Evolutionary conservation across 2,797 vertebrate genomes (phyloP).

Genomic region (Diceros bicornis): DNA sequence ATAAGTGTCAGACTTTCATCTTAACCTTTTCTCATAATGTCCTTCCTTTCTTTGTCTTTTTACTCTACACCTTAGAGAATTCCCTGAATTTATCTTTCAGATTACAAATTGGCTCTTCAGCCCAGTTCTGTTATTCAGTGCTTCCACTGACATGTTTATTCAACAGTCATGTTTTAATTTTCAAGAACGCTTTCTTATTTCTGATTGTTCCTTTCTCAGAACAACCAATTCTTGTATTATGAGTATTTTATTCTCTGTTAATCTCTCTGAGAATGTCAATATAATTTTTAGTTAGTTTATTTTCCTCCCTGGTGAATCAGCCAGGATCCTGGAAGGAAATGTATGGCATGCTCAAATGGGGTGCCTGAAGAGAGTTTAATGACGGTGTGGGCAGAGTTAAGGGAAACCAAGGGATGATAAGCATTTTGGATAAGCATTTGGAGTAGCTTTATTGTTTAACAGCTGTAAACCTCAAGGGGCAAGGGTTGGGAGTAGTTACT

Average conservation of each 20-base stretch:
- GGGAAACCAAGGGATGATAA: neutral
- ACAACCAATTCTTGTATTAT: conserved; percentile 34
- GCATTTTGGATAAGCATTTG: conserved; percentile 13
- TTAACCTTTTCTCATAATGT: conserved; percentile 6
- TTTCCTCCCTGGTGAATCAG: conserved; percentile 40
- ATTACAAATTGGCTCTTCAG: conserved; percentile 38
- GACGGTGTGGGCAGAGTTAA: neutral
- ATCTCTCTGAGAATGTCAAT: conserved; percentile 15
- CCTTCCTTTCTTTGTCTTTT: neutral
- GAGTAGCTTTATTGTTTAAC: neutral
- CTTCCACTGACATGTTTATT: conserved; percentile 15
- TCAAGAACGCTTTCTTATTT: conserved; percentile 55
- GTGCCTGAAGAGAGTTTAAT: conserved; percentile 10
- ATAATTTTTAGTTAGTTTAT: conserved; percentile 65
- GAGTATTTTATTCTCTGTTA: conserved; percentile 57
- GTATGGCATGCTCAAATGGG: neutral
- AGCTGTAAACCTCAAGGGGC: neutral
- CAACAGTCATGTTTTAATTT: neutral
- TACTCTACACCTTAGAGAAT: neutral
- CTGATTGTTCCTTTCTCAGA: conserved; percentile 61
- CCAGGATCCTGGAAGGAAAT: conserved; percentile 42
- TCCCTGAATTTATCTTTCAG: conserved; percentile 43
- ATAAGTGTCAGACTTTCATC: neutral
- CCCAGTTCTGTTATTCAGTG: neutral
- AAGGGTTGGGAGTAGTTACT: conserved; percentile 1